phyloP scores from a whole-genome alignment of 2,888 invertebrate species.

The Melikaiella ostensackeni region DNA sequence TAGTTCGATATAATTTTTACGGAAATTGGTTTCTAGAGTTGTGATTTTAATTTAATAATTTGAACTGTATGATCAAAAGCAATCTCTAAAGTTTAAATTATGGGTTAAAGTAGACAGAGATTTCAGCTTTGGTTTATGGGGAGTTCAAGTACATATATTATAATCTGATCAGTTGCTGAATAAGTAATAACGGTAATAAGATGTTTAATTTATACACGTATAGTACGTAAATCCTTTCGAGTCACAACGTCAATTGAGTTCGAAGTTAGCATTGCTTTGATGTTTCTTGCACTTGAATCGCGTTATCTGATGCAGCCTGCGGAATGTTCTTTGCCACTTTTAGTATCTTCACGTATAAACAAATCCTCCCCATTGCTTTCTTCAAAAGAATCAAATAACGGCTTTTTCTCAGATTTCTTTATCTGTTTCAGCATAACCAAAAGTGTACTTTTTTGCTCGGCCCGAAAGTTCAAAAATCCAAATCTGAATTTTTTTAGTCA shows the following conservation, averaged over 20 bases:
- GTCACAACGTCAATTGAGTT: constrained; percentile 21
- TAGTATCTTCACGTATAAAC: constrained; percentile 19
- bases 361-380: constrained; percentile 1
- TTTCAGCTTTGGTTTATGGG: neutral
- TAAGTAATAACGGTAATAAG: neutral
- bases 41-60: too few relatives aligned
- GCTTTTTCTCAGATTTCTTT: constrained; percentile 2
- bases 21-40: too few relatives aligned
- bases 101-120: neutral
- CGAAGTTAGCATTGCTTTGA: constrained; percentile 16
- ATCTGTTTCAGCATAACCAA: neutral
- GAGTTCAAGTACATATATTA: neutral
- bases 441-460: neutral
- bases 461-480: neutral
- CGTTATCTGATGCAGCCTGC: constrained; percentile 18
- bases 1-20: too few relatives aligned
- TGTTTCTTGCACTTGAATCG: constrained; percentile 19
- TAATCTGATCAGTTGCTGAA: neutral
- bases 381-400: constrained; percentile 3
- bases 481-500: neutral
- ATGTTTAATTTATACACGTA: constrained; percentile 4
- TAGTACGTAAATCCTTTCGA: constrained; percentile 19
- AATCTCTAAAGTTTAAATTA: too few relatives aligned
- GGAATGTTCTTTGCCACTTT: constrained; percentile 12
- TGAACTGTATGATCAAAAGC: too few relatives aligned